Percentiles rank a stretch among this genome's conserved stretches.
Conservation (phyloP, 2,888 invertebrate genomes). For the Taphrorychus bicolor region DNA sequence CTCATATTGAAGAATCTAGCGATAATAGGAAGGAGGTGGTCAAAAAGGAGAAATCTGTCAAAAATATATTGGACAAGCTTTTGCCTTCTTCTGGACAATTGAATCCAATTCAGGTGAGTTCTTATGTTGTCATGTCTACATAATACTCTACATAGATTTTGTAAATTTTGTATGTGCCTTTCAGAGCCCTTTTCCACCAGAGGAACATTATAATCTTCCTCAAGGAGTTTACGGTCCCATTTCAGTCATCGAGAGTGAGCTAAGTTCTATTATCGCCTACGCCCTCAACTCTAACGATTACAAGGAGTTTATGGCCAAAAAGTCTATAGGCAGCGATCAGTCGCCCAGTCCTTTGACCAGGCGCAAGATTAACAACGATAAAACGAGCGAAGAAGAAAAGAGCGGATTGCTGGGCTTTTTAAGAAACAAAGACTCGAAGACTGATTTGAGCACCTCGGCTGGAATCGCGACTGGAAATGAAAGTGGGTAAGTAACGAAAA, state of each 20-base stretch:
- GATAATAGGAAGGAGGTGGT: constrained; percentile 60
- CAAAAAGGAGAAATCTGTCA: constrained; percentile 70
- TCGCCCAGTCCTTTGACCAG: constrained; percentile 62
- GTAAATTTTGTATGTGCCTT: constrained; percentile 47
- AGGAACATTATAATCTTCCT: constrained; percentile 76
- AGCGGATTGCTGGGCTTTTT: constrained; percentile 57
- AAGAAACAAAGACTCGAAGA: constrained; percentile 54
- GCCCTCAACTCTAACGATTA: constrained; percentile 78
- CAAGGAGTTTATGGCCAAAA: constrained; percentile 60
- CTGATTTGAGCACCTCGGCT: constrained; percentile 12
- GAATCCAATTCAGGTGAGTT: constrained; percentile 56
- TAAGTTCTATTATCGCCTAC: constrained; percentile 86
- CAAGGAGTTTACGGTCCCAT: constrained; percentile 67
- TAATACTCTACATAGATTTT: background rate
- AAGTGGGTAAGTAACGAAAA: constrained; percentile 5
- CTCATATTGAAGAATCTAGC: constrained; percentile 26
- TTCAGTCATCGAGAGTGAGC: constrained; percentile 81
- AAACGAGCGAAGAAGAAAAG: constrained; percentile 52
- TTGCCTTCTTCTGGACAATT: constrained; percentile 65
- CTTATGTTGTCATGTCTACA: no score
- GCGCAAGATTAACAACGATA: constrained; percentile 58
- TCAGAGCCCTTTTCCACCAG: constrained; percentile 67
- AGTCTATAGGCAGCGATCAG: constrained; percentile 49
- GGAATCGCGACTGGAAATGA: no score
- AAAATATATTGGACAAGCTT: constrained; percentile 73